phyloP scores from a whole-genome alignment of 2,888 invertebrate genomes.

The Terebella lapidaria region DNA sequence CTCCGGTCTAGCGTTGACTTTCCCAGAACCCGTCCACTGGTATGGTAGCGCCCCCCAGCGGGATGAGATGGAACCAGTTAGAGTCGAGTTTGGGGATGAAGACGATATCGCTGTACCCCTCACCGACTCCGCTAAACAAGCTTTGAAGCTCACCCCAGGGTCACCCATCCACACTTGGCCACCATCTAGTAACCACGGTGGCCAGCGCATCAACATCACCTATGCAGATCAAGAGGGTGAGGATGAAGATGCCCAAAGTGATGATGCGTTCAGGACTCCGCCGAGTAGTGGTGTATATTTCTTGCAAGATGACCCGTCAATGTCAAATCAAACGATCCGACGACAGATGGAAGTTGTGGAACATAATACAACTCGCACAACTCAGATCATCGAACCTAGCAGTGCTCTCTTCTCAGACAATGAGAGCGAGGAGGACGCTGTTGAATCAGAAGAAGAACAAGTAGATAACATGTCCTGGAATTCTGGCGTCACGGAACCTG shows the following conservation, averaged over 20 bases:
- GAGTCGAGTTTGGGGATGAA: too few relatives aligned
- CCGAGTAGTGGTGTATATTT: background rate
- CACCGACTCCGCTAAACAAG: conserved; percentile 7
- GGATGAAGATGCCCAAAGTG: background rate
- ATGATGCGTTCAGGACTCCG: background rate
- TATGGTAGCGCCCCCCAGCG: too few relatives aligned
- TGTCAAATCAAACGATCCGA: background rate
- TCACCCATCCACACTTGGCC: too few relatives aligned
- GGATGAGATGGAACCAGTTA: too few relatives aligned
- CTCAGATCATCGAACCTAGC: conserved; percentile 3
- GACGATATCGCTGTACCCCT: too few relatives aligned
- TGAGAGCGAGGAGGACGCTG: background rate
- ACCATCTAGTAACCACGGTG: too few relatives aligned
- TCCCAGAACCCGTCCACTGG: too few relatives aligned
- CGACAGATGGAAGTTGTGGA: conserved; percentile 8
- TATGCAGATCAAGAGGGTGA: too few relatives aligned
- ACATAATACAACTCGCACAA: background rate
- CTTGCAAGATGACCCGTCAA: background rate
- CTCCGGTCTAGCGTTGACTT: too few relatives aligned
- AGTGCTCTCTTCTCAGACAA: conserved; percentile 1
- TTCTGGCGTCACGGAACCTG: conserved; percentile 17
- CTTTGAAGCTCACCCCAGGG: too few relatives aligned
- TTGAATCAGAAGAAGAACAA: background rate
- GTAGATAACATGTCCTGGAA: conserved; percentile 8
- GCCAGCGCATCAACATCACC: too few relatives aligned